Percentiles rank a stretch among this genome's conserved stretches.
Conservation (phyloP, 2,888 invertebrate species). For the Osedax frankpressi region DNA sequence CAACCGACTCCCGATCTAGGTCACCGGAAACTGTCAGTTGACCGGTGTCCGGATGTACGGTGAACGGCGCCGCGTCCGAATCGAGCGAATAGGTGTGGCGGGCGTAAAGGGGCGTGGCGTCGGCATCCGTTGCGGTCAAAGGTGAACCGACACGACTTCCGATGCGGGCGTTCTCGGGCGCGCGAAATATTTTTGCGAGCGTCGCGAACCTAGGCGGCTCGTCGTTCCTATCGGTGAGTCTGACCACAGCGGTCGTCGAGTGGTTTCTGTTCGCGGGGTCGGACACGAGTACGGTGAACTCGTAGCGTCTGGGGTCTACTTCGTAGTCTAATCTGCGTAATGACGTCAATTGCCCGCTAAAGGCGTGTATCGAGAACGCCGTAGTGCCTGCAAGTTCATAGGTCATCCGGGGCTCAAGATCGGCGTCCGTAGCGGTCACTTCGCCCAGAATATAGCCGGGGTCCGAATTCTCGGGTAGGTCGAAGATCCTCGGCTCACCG, state of each 20-base stretch:
- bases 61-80: not conserved
- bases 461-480: constrained; percentile 10
- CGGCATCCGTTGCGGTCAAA: not conserved
- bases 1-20: constrained; percentile 13
- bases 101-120: not conserved
- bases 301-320: too few species aligned
- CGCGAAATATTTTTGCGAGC: not conserved
- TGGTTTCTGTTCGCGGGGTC: not conserved
- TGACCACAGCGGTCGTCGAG: not conserved
- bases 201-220: not conserved
- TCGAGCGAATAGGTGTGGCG: not conserved
- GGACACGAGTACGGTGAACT: not conserved
- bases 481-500: not conserved
- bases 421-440: constrained; percentile 11
- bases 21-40: not conserved
- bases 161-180: not conserved
- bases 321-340: not conserved
- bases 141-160: not conserved
- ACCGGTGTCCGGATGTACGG: constrained; percentile 8
- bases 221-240: not conserved
- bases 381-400: too few species aligned
- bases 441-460: not conserved
- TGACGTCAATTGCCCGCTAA: not conserved
- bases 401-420: too few species aligned
- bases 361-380: not conserved